These are phyloP conservation scores for Formica selysi DNA, from an alignment of 1,140 invertebrate species.

Conservation along the genomic window DNA sequence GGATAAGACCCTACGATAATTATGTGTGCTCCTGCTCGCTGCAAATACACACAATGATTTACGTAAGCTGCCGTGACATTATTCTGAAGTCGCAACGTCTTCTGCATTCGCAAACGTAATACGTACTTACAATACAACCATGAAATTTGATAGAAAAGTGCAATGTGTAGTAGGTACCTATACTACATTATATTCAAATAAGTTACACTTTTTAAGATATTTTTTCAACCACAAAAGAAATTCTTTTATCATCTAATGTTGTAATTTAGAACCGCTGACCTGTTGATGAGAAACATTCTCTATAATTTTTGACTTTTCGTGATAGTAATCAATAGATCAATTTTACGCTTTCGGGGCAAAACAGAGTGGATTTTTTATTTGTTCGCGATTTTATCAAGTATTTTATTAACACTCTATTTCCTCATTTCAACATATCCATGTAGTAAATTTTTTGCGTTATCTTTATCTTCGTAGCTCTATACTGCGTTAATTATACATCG, in stretches of 20 bases:
- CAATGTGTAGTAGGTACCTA: background rate
- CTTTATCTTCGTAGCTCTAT: background rate
- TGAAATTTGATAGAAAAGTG: constrained; percentile 16
- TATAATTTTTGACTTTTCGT: background rate
- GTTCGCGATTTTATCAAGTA: background rate
- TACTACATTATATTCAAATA: background rate
- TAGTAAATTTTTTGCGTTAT: background rate
- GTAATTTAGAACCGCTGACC: background rate
- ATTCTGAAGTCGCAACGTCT: constrained; percentile 34
- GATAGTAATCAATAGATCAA: background rate
- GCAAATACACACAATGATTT: constrained; percentile 45
- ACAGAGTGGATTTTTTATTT: background rate
- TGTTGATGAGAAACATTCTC: constrained; percentile 13
- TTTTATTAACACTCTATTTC: background rate
- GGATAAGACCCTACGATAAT: constrained; percentile 38
- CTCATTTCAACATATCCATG: background rate
- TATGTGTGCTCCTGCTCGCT: constrained; percentile 9
- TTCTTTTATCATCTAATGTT: background rate
- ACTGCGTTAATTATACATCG: too few relatives aligned
- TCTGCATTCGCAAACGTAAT: constrained; percentile 24
- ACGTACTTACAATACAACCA: background rate
- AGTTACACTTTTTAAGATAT: background rate
- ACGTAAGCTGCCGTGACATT: constrained; percentile 48
- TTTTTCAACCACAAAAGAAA: background rate
- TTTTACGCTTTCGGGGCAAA: background rate